phyloP scores from a whole-genome alignment of 2,113 vertebrate species.

The Steatornis caripensis region DNA sequence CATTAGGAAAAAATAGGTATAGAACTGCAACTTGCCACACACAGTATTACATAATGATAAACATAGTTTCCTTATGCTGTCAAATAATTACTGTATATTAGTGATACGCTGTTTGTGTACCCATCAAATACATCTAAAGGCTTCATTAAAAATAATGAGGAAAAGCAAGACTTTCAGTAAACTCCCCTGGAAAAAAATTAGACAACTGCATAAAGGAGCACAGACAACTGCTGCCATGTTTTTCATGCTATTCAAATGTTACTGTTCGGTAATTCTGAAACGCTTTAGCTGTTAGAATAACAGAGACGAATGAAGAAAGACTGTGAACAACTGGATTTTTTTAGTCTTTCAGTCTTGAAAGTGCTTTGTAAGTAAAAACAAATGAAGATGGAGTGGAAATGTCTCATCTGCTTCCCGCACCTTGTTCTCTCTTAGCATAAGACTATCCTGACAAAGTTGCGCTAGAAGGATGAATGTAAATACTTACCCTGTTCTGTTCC shows the following conservation, averaged over 20 bases:
- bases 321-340: not conserved
- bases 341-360: not conserved
- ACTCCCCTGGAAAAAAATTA: not conserved
- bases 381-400: not conserved
- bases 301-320: not conserved
- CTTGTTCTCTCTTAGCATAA: not conserved
- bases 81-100: not conserved
- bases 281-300: not conserved
- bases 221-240: not conserved
- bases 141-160: not conserved
- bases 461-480: not conserved
- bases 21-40: not conserved
- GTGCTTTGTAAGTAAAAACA: not conserved
- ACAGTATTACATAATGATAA: not conserved
- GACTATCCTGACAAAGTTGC: not conserved
- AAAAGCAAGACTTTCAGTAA: not conserved
- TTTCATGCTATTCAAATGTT: not conserved
- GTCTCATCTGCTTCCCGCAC: not conserved
- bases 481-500: conserved; percentile 32
- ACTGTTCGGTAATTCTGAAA: not conserved
- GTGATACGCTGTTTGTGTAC: not conserved
- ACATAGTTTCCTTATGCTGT: rapidly evolving
- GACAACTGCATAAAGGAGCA: not conserved
- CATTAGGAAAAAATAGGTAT: not conserved
- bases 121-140: not conserved